Base-by-base conservation (phyloP, 2,113 vertebrate species). In the Trinectes maculatus region DNA sequence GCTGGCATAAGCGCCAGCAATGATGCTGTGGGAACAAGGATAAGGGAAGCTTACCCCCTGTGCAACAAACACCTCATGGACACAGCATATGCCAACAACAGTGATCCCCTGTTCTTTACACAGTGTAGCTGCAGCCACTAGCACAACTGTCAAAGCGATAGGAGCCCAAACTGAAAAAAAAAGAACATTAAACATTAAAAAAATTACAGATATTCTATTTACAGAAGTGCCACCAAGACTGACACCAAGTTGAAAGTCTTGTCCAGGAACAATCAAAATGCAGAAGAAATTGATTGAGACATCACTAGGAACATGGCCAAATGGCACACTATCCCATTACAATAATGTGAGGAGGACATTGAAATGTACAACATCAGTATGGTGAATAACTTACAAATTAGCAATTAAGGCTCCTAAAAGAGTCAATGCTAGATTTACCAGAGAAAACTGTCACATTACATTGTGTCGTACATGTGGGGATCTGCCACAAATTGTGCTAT, bases 71-170 rank as follows among this genome's bases (percentile, higher is more conserved):
- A 99, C 96, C 91, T 99, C 97, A 52, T 99, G 94, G 6, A 98
- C 91, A 77, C 96, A 99, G 88, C 97, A 99, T 89, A 99, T 96
- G 37, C 96, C 98, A 39, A 99, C 94, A 24, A 98, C 98, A 0
- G 97, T 99, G 86, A 99, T 96, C 69, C 96, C 97, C 85, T 99
- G 96, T 71, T 99, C 97, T 83, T 99, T 99, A 82, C 98, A 99
- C 3, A 99, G 83, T 0, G 97, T 99, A 74, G 96, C 97, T 71
- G 94, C 90, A 63, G 96, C 96, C 72, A 99, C 96, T 24, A 99
- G 91, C 73, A 95, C 67, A 12, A 99, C 96, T 0, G 97, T 98
- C 81, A 95, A 31, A 24, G 93, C 93, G 74, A 99, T 98, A 55
- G 96, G 96, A 61, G 92, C 89, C 97, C 98, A 99, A 9, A 95